phyloP scores from a whole-genome alignment of 2,888 invertebrate species.

The Cepaea hortensis region DNA sequence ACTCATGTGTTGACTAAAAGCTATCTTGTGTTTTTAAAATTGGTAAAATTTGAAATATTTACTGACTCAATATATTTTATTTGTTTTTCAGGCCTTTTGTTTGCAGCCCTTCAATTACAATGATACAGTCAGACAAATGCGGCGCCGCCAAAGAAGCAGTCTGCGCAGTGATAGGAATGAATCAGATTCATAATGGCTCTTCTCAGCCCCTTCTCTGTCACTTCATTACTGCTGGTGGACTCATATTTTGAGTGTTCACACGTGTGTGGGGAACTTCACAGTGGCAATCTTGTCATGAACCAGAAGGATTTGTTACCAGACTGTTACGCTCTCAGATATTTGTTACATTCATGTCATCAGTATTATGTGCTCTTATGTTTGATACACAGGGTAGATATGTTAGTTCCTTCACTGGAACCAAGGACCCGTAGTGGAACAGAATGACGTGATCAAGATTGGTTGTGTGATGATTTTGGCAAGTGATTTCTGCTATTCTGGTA shows the following conservation, averaged over 20 bases:
- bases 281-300: not conserved
- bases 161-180: constrained; percentile 39
- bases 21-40: too few relatives aligned
- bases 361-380: constrained; percentile 6
- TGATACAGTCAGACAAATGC: constrained; percentile 52
- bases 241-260: not conserved
- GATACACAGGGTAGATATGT: not conserved
- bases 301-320: not conserved
- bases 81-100: constrained; percentile 70
- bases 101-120: constrained; percentile 72
- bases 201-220: too few relatives aligned
- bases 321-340: not conserved
- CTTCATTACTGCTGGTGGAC: not conserved
- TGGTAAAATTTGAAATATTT: not conserved
- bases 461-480: not conserved
- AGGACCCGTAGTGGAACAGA: not conserved
- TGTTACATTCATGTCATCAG: constrained; percentile 15
- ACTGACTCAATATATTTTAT: not conserved
- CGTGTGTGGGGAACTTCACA: not conserved
- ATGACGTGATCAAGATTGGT: not conserved
- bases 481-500: not conserved
- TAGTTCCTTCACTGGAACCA: not conserved
- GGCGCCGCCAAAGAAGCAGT: constrained; percentile 46
- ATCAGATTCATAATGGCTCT: constrained; percentile 21
- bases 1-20: too few relatives aligned